phyloP scores from a whole-genome alignment of 2,888 invertebrate genomes.

The Marronus borbonicus region DNA sequence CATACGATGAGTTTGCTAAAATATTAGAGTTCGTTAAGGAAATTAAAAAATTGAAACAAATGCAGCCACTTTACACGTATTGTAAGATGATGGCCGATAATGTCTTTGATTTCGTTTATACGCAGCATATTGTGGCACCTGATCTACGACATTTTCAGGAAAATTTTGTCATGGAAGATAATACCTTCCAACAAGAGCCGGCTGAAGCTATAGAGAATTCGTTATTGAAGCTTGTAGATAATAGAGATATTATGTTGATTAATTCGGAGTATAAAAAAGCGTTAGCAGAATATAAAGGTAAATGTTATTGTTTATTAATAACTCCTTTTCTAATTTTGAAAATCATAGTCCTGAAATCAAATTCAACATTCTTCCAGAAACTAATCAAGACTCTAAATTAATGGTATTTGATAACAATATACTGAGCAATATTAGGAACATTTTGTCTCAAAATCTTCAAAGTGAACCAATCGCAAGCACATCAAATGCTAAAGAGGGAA shows the following conservation, averaged over 20 bases:
- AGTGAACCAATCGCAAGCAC: too few relatives aligned
- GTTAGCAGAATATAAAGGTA: slow-evolving; percentile 35
- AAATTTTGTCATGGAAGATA: slow-evolving; percentile 31
- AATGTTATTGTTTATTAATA: neutral
- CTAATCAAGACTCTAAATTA: slow-evolving; percentile 4
- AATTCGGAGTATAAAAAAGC: slow-evolving; percentile 31
- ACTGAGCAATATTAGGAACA: slow-evolving; percentile 12
- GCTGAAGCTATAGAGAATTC: slow-evolving; percentile 7
- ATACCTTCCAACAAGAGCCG: slow-evolving; percentile 9
- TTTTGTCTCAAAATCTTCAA: neutral
- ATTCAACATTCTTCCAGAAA: neutral
- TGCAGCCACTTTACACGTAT: slow-evolving; percentile 61
- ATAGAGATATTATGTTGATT: slow-evolving; percentile 26
- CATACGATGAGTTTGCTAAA: slow-evolving; percentile 59
- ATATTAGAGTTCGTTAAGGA: slow-evolving; percentile 59
- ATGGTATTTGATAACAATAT: slow-evolving; percentile 31
- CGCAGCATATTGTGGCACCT: slow-evolving; percentile 42
- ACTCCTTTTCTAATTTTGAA: too few relatives aligned
- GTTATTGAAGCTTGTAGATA: slow-evolving; percentile 24
- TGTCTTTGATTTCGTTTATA: slow-evolving; percentile 62
- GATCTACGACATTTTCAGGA: slow-evolving; percentile 14
- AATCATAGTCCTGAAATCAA: too few relatives aligned
- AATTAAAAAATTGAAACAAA: slow-evolving; percentile 55
- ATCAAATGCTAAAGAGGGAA: neutral
- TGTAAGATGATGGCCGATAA: slow-evolving; percentile 60